Evolutionary conservation across 2,888 invertebrate genomes (phyloP).

Genomic region (Dorcus parallelipipedus): DNA sequence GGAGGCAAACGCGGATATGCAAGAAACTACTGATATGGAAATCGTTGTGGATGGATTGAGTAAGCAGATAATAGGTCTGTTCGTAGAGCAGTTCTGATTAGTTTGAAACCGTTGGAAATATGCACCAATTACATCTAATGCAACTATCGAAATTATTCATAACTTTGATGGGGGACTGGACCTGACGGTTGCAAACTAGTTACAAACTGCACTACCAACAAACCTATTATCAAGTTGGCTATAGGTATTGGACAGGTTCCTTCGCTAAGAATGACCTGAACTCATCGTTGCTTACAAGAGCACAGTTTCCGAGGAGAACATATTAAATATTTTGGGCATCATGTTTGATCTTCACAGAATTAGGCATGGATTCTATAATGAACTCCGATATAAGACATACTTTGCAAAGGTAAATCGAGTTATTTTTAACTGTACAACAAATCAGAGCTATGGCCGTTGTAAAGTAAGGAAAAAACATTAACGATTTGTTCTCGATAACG

Average conservation of each 20-base stretch:
- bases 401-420: constrained; percentile 83
- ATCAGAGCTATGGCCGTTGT: constrained; percentile 77
- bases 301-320: constrained; percentile 24
- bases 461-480: constrained; percentile 44
- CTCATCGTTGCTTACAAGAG: constrained; percentile 84
- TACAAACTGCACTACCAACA: too few relatives aligned
- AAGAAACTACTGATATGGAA: constrained; percentile 15
- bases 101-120: too few relatives aligned
- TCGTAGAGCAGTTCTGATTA: too few relatives aligned
- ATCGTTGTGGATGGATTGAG: constrained; percentile 55
- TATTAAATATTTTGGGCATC: constrained; percentile 48
- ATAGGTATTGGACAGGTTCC: constrained; percentile 62
- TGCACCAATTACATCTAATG: too few relatives aligned
- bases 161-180: too few relatives aligned
- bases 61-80: constrained; percentile 68
- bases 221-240: constrained; percentile 62
- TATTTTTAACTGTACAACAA: constrained; percentile 73
- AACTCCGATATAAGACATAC: constrained; percentile 97
- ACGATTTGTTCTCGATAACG: too few relatives aligned
- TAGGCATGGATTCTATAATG: constrained; percentile 65
- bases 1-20: constrained; percentile 22
- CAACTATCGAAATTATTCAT: too few relatives aligned
- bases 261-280: constrained; percentile 63
- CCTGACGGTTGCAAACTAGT: too few relatives aligned
- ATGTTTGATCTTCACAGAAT: constrained; percentile 74